These are phyloP conservation scores for Cataglyphis cursor DNA, from an alignment of 2,888 invertebrate genomes.

Conservation along the genomic window DNA sequence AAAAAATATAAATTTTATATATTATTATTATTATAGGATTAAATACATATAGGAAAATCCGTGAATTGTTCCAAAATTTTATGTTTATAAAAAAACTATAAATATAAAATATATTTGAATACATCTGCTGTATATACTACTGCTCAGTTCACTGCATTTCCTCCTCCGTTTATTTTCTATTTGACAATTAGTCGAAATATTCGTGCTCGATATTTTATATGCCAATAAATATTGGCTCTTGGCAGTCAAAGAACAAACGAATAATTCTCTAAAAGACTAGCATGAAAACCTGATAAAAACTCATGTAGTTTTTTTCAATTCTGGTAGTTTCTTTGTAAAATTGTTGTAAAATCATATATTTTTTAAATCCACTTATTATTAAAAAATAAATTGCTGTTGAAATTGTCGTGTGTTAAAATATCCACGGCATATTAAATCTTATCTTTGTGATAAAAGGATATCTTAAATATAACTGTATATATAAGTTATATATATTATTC, in stretches of 20 bases:
- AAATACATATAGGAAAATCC: neutral
- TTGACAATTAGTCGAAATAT: constrained; percentile 17
- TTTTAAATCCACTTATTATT: neutral
- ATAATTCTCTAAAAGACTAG: neutral
- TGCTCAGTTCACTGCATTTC: neutral
- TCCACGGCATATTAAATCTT: neutral
- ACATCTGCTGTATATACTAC: neutral
- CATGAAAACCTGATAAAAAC: neutral
- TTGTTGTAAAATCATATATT: neutral
- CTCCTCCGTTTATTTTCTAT: constrained; percentile 11
- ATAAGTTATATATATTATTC: neutral
- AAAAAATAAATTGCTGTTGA: neutral
- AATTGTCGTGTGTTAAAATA: neutral
- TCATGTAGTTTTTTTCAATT: neutral
- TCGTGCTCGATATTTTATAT: constrained; percentile 5
- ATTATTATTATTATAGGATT: neutral
- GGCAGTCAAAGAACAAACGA: neutral
- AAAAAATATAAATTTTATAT: neutral
- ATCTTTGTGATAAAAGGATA: neutral
- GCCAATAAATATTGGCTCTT: constrained; percentile 22
- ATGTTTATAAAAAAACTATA: neutral
- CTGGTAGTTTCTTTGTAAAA: neutral
- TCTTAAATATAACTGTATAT: neutral
- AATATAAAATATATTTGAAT: neutral
- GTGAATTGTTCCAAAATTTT: neutral